These are phyloP conservation scores for Meda fulgida DNA, from an alignment of 2,797 vertebrate species.

Conservation along the genomic window DNA sequence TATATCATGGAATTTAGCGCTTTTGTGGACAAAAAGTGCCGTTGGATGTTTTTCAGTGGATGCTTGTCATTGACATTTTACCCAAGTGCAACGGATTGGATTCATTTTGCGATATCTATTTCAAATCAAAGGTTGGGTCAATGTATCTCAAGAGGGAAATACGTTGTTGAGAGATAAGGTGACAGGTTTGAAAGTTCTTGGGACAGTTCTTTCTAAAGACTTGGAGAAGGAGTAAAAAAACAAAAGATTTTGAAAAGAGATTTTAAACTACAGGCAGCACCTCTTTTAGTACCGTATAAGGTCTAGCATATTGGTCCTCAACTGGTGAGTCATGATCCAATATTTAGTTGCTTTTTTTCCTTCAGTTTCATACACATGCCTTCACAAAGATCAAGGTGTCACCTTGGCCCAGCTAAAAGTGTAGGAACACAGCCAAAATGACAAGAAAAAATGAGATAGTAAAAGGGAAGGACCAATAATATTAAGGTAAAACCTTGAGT, in stretches of 20 bases:
- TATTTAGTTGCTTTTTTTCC: background rate
- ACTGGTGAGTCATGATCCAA: background rate
- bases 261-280: background rate
- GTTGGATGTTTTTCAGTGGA: no score
- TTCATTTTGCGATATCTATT: no score
- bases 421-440: slow-evolving; percentile 2
- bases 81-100: no score
- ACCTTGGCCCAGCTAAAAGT: slow-evolving; percentile 66
- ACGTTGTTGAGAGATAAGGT: background rate
- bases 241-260: background rate
- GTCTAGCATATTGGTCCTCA: background rate
- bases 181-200: background rate
- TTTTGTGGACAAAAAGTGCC: no score
- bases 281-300: background rate
- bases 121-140: no score
- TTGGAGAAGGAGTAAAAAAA: background rate
- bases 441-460: background rate
- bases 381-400: slow-evolving; percentile 63
- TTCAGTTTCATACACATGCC: slow-evolving; percentile 12
- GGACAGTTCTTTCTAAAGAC: background rate
- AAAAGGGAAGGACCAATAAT: background rate
- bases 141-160: background rate
- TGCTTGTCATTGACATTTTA: no score
- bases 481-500: background rate
- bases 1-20: no score